Conservation (phyloP, 2,888 invertebrate genomes). For the Chorisops tibialis region DNA sequence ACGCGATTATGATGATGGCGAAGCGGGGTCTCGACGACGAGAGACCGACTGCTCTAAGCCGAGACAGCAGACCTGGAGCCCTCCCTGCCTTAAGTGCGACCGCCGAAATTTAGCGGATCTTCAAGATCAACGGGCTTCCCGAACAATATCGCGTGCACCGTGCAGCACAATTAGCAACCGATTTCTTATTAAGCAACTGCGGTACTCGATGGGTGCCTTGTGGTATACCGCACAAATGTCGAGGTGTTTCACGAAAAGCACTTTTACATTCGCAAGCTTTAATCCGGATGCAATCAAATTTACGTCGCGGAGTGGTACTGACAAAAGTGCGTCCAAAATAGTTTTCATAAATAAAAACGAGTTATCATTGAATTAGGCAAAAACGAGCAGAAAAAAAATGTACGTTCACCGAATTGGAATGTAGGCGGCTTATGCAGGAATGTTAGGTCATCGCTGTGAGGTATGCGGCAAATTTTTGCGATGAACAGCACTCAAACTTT, state of each 20-base stretch:
- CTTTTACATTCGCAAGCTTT: not conserved
- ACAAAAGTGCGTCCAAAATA: slow-evolving; percentile 25
- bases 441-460: slow-evolving; percentile 22
- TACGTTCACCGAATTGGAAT: slow-evolving; percentile 18
- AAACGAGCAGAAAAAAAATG: too few species aligned
- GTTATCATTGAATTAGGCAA: slow-evolving; percentile 16
- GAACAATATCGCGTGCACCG: not conserved
- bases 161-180: not conserved
- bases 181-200: not conserved
- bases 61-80: not conserved
- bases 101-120: slow-evolving; percentile 14
- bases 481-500: too few species aligned
- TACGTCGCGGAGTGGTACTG: not conserved
- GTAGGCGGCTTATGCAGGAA: slow-evolving; percentile 24
- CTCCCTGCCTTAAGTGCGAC: not conserved
- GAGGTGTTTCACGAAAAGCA: not conserved
- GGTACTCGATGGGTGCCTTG: slow-evolving; percentile 15
- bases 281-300: slow-evolving; percentile 19
- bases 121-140: slow-evolving; percentile 2
- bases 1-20: too few species aligned
- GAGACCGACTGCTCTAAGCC: too few species aligned
- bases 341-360: slow-evolving; percentile 13
- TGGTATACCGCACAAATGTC: slow-evolving; percentile 11
- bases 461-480: slow-evolving; percentile 2
- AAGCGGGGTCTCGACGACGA: too few species aligned